phyloP scores from a whole-genome alignment of 2,797 vertebrate genomes.

The Petrocephalus schoutedeni region DNA sequence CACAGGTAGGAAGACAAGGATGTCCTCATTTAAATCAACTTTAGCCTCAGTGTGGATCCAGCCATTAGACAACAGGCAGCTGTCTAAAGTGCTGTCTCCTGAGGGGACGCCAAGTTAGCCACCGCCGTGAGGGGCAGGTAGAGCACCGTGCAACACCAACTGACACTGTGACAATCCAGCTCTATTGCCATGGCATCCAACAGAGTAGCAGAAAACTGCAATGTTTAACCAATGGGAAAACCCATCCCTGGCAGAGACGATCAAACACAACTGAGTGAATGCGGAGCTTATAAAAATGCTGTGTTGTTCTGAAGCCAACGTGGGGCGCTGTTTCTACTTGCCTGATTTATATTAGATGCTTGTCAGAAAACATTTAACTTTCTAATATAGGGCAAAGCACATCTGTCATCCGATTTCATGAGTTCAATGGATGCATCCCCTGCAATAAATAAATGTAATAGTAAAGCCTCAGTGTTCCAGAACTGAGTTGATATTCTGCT shows the following conservation, averaged over 20 bases:
- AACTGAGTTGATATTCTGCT: neutral
- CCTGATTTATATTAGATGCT: neutral
- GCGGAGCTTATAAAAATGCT: neutral
- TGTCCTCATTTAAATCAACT: neutral
- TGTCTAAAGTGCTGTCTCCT: neutral
- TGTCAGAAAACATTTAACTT: neutral
- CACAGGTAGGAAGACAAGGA: neutral
- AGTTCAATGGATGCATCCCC: neutral
- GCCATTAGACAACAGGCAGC: neutral
- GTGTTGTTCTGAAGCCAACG: neutral
- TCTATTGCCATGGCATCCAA: neutral
- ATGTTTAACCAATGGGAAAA: neutral
- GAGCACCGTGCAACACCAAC: neutral
- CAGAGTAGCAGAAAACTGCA: neutral
- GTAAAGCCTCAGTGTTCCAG: neutral
- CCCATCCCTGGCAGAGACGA: neutral
- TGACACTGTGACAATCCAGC: neutral
- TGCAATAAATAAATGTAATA: constrained; percentile 1
- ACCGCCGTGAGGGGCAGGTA: neutral
- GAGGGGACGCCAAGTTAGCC: neutral
- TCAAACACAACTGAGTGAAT: neutral
- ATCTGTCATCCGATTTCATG: neutral
- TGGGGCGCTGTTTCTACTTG: neutral
- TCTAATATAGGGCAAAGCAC: neutral
- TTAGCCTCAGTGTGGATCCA: neutral